These are phyloP conservation scores for Peromyscus melanophrys DNA, from an alignment of 2,797 vertebrate species.

Conservation along the genomic window DNA sequence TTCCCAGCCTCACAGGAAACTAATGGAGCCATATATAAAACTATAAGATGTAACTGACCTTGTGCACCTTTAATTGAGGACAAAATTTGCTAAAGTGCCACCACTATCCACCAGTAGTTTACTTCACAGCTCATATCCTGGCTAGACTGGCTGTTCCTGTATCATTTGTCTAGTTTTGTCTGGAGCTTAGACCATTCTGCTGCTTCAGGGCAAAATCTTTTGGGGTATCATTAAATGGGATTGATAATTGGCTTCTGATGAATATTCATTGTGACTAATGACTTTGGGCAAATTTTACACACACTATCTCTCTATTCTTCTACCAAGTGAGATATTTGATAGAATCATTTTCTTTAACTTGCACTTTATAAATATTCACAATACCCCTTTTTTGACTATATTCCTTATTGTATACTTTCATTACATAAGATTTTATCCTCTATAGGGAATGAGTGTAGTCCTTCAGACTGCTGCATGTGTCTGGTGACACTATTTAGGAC, in stretches of 20 bases:
- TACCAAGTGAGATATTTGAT: slow-evolving; percentile 84
- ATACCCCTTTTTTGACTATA: slow-evolving; percentile 71
- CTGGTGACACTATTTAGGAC: slow-evolving; percentile 7
- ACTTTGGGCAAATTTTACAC: slow-evolving; percentile 87
- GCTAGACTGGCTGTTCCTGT: slow-evolving; percentile 81
- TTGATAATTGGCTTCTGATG: slow-evolving; percentile 88
- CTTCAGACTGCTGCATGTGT: slow-evolving; percentile 25
- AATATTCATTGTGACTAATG: slow-evolving; percentile 88
- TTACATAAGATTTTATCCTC: slow-evolving; percentile 65
- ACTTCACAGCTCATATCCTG: slow-evolving; percentile 76
- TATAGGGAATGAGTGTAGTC: slow-evolving; percentile 34
- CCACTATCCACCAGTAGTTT: slow-evolving; percentile 80
- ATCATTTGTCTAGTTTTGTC: slow-evolving; percentile 85
- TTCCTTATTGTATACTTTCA: slow-evolving; percentile 72
- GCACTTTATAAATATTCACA: slow-evolving; percentile 81
- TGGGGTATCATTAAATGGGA: slow-evolving; percentile 84
- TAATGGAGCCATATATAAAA: slow-evolving; percentile 65
- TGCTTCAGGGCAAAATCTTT: slow-evolving; percentile 85
- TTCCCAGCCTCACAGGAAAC: slow-evolving; percentile 67
- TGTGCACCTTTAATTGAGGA: slow-evolving; percentile 79
- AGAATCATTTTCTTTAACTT: slow-evolving; percentile 80
- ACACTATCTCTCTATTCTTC: slow-evolving; percentile 82
- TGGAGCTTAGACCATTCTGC: slow-evolving; percentile 81
- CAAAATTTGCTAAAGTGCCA: slow-evolving; percentile 73
- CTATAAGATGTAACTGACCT: slow-evolving; percentile 76